Evolutionary conservation across 2,797 vertebrate species (phyloP), one percentile per base, ranked within the genome.

Genomic region (Argyrosomus regius): DNA sequence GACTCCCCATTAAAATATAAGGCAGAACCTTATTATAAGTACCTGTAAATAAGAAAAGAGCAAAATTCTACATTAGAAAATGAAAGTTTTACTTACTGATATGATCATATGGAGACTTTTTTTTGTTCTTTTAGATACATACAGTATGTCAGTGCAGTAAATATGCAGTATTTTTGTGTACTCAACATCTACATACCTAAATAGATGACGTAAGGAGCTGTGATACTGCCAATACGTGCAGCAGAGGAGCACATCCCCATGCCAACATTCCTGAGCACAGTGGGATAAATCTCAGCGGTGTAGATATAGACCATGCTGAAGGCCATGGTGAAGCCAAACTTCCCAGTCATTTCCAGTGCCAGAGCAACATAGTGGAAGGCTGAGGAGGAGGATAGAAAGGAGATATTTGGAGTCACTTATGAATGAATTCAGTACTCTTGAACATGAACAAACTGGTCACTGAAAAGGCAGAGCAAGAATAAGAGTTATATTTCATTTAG

Each of bases 261-360:
- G 4, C 97, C 97, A 81, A 97, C 96, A 80, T 98, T 99, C 50
- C 98, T 96, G 81, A 98, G 96, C 2, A 98, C 97, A 0, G 98
- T 99, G 45, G 98, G 97, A 80, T 98, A 99, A 20, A 99, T 93
- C 93, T 99, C 97, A 0, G 97, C 96, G 0, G 97, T 98, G 93
- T 97, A 99, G 87, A 97, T 97, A 57, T 98, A 99, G 72, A 97
- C 96, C 63, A 97, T 97, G 43, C 96, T 93, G 77, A 97, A 98
- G 74, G 97, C 96, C 84, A 97, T 93, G 1, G 98, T 98, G 93
- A 99, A 94, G 64, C 97, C 97, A 80, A 99, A 98, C 81, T 99
- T 99, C 39, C 97, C 97, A 0, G 95, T 77, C 97, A 99, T 98
- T 88, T 98, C 97, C 86, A 99, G 86, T 0, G 91, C 39, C 53